Percentiles rank a stretch among this genome's conserved stretches.
Conservation (phyloP, 2,797 vertebrate genomes). For the Martes flavigula region DNA sequence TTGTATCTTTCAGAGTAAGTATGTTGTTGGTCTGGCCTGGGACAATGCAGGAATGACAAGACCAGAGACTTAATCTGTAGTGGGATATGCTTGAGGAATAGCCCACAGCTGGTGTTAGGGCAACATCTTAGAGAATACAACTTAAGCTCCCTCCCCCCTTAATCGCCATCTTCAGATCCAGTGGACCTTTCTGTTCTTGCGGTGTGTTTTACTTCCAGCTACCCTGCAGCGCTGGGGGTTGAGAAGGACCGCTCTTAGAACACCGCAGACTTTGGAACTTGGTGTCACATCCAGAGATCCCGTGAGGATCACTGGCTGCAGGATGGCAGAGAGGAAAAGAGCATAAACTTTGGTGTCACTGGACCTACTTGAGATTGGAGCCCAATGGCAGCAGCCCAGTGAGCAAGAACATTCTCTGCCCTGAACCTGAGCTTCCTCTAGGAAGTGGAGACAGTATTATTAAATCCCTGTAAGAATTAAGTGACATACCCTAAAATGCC, state of each 20-base stretch:
- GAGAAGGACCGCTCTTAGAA: background rate
- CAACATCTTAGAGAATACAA: background rate
- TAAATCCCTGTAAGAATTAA: background rate
- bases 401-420: background rate
- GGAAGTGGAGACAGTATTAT: background rate
- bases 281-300: background rate
- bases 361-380: background rate
- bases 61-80: background rate
- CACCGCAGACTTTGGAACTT: background rate
- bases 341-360: background rate
- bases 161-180: background rate
- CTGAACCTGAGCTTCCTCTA: background rate
- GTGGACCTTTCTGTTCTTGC: accelerated
- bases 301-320: accelerated
- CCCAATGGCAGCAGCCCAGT: background rate
- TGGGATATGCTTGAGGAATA: background rate
- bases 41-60: background rate
- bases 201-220: background rate
- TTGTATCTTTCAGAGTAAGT: background rate
- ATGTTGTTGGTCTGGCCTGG: background rate
- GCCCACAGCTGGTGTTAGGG: background rate
- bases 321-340: background rate
- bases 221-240: background rate
- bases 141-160: background rate
- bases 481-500: background rate